Conservation (phyloP, 2,888 invertebrate species). For the Hesperia comma region DNA sequence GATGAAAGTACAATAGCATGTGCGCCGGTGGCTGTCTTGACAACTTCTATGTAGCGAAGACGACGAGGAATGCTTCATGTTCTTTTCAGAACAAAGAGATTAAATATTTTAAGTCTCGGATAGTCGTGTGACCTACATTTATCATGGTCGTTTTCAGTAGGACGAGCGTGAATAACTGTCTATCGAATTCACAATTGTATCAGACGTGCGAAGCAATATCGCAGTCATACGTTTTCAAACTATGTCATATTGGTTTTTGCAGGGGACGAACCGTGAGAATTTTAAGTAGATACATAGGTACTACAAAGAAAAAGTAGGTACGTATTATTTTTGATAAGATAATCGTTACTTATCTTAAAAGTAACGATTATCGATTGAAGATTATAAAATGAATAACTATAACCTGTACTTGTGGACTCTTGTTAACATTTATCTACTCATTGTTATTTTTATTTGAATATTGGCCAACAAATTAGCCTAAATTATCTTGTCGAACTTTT, state of each 20-base stretch:
- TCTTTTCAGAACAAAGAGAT: constrained; percentile 35
- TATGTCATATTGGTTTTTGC: too few species aligned
- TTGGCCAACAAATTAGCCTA: too few species aligned
- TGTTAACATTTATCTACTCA: too few species aligned
- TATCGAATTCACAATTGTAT: constrained; percentile 23
- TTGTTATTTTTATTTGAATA: too few species aligned
- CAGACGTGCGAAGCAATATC: constrained; percentile 2
- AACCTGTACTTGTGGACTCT: too few species aligned
- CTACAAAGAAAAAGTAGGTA: too few species aligned
- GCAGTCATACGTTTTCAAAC: neutral
- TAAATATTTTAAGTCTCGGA: constrained; percentile 35
- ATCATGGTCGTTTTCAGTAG: constrained; percentile 20
- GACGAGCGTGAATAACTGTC: constrained; percentile 12
- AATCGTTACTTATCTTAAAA: too few species aligned
- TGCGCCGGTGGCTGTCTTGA: constrained; percentile 29
- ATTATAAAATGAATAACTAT: too few species aligned
- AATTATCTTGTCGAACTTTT: neutral
- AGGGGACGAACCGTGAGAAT: too few species aligned
- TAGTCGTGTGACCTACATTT: constrained; percentile 33
- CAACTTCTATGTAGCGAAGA: constrained; percentile 28
- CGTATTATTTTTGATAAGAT: too few species aligned
- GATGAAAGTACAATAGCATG: constrained; percentile 33
- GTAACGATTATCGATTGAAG: too few species aligned
- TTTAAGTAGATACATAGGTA: too few species aligned
- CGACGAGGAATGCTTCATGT: constrained; percentile 28